Conservation (phyloP, 2,888 invertebrate species). For the Acleris sparsana region DNA sequence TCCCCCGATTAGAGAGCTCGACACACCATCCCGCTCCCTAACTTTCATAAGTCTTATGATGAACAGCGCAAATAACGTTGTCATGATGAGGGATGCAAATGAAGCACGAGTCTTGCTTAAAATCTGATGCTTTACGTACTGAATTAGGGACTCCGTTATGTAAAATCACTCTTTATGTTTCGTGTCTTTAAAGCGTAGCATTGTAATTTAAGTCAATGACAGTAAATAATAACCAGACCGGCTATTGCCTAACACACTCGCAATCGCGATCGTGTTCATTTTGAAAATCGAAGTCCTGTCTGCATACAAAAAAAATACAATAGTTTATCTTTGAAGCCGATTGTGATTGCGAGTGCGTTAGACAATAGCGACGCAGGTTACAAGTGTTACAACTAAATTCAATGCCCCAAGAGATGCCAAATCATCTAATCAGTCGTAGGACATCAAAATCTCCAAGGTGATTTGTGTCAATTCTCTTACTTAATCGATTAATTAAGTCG, state of each 20-base stretch:
- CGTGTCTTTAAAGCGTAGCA: not conserved
- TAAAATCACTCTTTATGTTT: not conserved
- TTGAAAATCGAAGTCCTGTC: no score
- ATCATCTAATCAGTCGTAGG: conserved; percentile 28
- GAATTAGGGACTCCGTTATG: not conserved
- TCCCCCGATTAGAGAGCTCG: conserved; percentile 62
- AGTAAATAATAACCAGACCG: no score
- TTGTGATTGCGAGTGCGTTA: no score
- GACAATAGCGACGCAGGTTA: no score
- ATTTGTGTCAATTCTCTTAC: conserved; percentile 52
- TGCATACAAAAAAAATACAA: no score
- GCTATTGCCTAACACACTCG: no score
- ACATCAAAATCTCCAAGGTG: conserved; percentile 63
- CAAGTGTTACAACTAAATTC: conserved; percentile 28
- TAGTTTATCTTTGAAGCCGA: no score
- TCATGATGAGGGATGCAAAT: conserved; percentile 30
- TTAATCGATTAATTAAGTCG: conserved; percentile 32
- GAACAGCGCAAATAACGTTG: conserved; percentile 34
- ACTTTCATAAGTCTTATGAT: conserved; percentile 46
- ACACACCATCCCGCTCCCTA: conserved; percentile 49
- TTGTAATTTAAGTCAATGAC: not conserved
- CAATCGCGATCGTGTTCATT: no score
- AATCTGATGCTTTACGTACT: conserved; percentile 8
- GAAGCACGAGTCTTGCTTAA: conserved; percentile 1
- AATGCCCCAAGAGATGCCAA: conserved; percentile 37